Evolutionary conservation across 1,140 invertebrate genomes (phyloP), one percentile per base, ranked within the genome.

Genomic region (Halictus rubicundus): DNA sequence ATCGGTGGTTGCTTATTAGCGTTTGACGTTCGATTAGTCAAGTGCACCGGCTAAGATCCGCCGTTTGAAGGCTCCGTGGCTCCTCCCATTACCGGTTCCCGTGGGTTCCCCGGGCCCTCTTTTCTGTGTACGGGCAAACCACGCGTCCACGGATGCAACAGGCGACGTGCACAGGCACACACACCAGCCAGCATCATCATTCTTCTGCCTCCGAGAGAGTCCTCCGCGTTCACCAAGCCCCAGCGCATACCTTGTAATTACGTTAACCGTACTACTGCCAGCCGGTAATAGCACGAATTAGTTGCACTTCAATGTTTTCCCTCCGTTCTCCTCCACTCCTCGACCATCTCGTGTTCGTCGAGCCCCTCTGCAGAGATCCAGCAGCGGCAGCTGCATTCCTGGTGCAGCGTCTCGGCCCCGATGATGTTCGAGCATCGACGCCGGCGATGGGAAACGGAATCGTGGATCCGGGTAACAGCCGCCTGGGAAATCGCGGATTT

Each of bases 11-110:
- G 88, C 90, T 92, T 92, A 92, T 92, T 92, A 92, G 89, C 88
- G 89, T 92, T 92, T 93, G 91, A 92, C 90, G 90, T 89, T 92
- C 91, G 90, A 93, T 93, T 90, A 92, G 91, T 93, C 91, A 92
- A 92, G 89, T 87, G 87, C 86, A 86, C 83, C 69, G 84, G 77
- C 79, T 49, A 80, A 78, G 79, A 81, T 75, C 81, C 72, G 78
- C 84, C 80, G 82, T 88, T 86, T 78, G 80, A 83, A 81, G 80
- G 81, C 88, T 89, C 84, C 82, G 70, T 80, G 83, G 82, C 89
- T 87, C 90, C 90, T 90, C 90, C 88, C 87, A 89, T 88, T 87
- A 75, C 79, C 78, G 70, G 73, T 82, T 86, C 77, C 70, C 66
- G 81, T 78, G 52, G 61, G 71, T 73, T 52, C 78, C 71, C 61